Evolutionary conservation across 2,113 vertebrate species (phyloP), one percentile per base, ranked within the genome.

Genomic region (Eolophus roseicapilla): DNA sequence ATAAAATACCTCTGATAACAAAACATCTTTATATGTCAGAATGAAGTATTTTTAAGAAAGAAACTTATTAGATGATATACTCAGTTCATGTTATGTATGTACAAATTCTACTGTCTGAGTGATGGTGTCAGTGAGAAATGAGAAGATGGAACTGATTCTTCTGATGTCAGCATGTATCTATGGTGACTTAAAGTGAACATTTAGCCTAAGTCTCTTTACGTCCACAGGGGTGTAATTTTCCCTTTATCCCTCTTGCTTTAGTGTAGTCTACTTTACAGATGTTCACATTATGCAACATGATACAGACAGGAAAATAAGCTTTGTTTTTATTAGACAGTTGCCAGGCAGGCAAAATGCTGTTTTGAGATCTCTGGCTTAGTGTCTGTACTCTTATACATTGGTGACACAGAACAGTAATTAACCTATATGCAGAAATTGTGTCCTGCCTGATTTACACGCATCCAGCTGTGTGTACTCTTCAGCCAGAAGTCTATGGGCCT

Each of bases 391-490:
- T 76, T 35, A 37, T 11, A 83, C 0, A 0, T 44, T 80, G 77
- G 33, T 96, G 89, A 95, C 12, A 41, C 89, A 91, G 50, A 80
- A 55, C 7, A 77, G 47, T 86, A 70, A 39, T 96, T 96, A 96
- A 88, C 86, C 70, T 95, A 82, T 91, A 93, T 86, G 84, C 59
- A 95, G 74, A 92, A 88, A 91, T 77, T 28, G 27, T 81, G 69
- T 95, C 55, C 91, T 96, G 88, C 81, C 78, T 86, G 75, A 84
- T 90, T 89, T 92, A 39, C 57, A 85, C 70, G 41, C 80, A 70
- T 88, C 83, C 94, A 96, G 92, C 96, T 97, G 92, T 31, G 86
- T 67, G 82, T 75, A 12, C 57, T 78, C n/a, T 71, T 82, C 86
- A 82, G 83, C 83, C 84, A 93, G 77, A 85, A 96, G 80, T 91